Conservation (phyloP, 2,888 invertebrate species). For the Synanthedon formicaeformis region DNA sequence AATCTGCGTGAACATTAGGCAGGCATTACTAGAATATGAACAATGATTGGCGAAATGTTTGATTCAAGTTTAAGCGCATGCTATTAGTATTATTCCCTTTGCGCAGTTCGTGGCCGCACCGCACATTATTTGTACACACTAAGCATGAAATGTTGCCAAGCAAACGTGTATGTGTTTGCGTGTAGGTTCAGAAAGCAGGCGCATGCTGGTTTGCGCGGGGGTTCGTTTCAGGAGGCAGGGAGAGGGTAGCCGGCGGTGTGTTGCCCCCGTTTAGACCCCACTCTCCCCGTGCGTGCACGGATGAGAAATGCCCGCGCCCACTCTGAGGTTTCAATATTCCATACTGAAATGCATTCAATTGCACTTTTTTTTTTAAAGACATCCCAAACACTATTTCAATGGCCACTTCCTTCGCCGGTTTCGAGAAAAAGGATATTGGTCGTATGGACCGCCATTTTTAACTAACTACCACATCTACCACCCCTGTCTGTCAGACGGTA, state of each 20-base stretch:
- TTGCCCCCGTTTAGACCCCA: conserved; percentile 21
- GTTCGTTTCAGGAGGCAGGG: conserved; percentile 25
- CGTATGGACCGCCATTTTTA: too few relatives aligned
- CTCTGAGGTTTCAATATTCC: conserved; percentile 64
- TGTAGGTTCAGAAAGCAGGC: conserved; percentile 65
- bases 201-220: conserved; percentile 4
- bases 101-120: conserved; percentile 55
- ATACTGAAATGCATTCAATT: conserved; percentile 60
- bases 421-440: too few relatives aligned
- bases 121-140: conserved; percentile 68
- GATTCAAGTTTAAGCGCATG: conserved; percentile 36
- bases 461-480: too few relatives aligned
- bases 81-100: conserved; percentile 61
- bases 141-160: conserved; percentile 71
- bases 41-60: conserved; percentile 39
- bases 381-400: too few relatives aligned
- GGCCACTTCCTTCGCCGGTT: too few relatives aligned
- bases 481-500: too few relatives aligned
- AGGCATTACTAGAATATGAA: conserved; percentile 2
- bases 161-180: conserved; percentile 67
- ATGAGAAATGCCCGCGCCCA: conserved; percentile 51
- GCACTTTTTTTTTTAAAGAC: conserved; percentile 30
- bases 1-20: too few relatives aligned
- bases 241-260: conserved; percentile 9
- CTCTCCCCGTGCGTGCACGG: conserved; percentile 51